These are phyloP conservation scores for Notocelia uddmanniana DNA, from an alignment of 2,888 invertebrate species.

Conservation along the genomic window DNA sequence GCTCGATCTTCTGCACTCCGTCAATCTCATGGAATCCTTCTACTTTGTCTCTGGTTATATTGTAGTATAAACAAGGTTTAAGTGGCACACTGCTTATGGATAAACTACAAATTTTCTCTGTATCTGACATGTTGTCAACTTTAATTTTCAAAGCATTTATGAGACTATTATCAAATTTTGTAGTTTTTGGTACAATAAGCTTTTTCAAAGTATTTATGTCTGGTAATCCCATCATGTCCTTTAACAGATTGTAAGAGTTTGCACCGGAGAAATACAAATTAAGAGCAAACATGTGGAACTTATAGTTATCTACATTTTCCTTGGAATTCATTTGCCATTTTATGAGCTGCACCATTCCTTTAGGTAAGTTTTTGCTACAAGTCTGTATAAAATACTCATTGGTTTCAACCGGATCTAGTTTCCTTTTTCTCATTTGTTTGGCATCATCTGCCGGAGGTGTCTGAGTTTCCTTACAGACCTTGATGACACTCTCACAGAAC, in stretches of 20 bases:
- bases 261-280: slow-evolving; percentile 50
- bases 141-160: slow-evolving; percentile 53
- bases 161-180: slow-evolving; percentile 50
- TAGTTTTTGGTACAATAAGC: slow-evolving; percentile 46
- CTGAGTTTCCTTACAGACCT: slow-evolving; percentile 48
- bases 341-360: slow-evolving; percentile 48
- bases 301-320: slow-evolving; percentile 42
- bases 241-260: slow-evolving; percentile 48
- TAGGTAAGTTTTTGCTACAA: slow-evolving; percentile 47
- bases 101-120: slow-evolving; percentile 53
- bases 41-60: slow-evolving; percentile 53
- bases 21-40: slow-evolving; percentile 56
- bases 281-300: slow-evolving; percentile 49
- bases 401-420: slow-evolving; percentile 27
- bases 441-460: slow-evolving; percentile 11
- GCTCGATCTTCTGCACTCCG: slow-evolving; percentile 50
- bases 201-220: slow-evolving; percentile 43
- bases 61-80: slow-evolving; percentile 52
- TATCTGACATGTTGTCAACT: slow-evolving; percentile 53
- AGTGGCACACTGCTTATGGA: slow-evolving; percentile 50
- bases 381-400: slow-evolving; percentile 45
- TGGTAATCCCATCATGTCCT: slow-evolving; percentile 49
- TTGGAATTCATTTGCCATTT: slow-evolving; percentile 47
- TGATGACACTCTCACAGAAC: slow-evolving; percentile 51
- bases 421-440: slow-evolving; percentile 27